Evolutionary conservation across 2,888 invertebrate species (phyloP), one percentile per base, ranked within the genome.

Genomic region (Acrocyrtus sp.): DNA sequence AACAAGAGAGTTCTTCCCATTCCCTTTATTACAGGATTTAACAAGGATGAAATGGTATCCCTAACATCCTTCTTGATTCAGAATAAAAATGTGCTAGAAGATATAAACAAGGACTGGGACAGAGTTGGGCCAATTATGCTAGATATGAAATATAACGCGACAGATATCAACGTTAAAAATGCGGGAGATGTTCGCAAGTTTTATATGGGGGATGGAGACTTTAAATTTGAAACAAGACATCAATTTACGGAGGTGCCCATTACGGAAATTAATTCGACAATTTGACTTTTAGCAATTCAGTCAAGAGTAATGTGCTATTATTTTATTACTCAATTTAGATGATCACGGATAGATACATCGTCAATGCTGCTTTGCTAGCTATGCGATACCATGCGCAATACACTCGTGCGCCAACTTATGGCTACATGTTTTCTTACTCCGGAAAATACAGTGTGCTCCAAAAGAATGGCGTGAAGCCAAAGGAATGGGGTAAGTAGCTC

Each of bases 401-500:
- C 21, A 67, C 61, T 17, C 41, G 41, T 0, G 29, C 29, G 19
- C 67, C 74, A 3, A 76, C 76, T 0, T 76, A 78, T 43, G 70
- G 66, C 3, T 78, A 78, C 48, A 45, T 10, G 5, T 45, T n/a
- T n/a, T 12, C 15, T 5, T 17, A 5, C 56, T 43, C 47, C n/a
- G 77, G 78, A 4, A 60, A 57, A 19, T 74, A 77, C 51, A 68
- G 75, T 22, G 22, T 68, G 2, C 72, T 77, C 12, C 67, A 78
- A 34, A 8, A 54, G 1, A 26, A 60, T 19, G 72, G 74, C 1
- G 73, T 70, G 21, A 58, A 75, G 47, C 61, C 78, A 1, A 34
- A 70, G 24, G 78, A 78, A 41, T 78, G 78, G 78, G 76, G 78
- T 78, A 72, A 67, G 27, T 1, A 24, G 21, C n/a, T n/a, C n/a